Base-by-base conservation (phyloP, 2,113 vertebrate genomes). In the Etheostoma spectabile region DNA sequence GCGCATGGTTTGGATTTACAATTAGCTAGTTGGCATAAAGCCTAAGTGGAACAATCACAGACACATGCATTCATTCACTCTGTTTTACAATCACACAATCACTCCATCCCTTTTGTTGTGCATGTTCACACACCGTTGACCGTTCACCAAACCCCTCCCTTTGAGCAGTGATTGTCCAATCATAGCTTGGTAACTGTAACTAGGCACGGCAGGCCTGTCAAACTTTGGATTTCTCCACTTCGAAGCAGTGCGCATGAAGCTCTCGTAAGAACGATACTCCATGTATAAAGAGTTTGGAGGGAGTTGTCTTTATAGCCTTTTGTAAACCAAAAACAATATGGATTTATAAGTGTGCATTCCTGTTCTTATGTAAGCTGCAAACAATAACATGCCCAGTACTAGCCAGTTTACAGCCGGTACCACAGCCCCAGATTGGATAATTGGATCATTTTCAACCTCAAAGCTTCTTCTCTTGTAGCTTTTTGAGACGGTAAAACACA, bases 11-110 rank as follows among this genome's bases (percentile, higher is more conserved):
- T 70, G 48, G 49, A 74, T 83, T 85, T 65, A 79, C 84, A 88
- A 84, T 86, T 79, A 87, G 80, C 42, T 16, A 4, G 13, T 42
- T 88, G 85, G 78, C 80, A 61, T 21, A 73, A 62, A 66, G 77
- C 88, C 80, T 56, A 69, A 79, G 53, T 77, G 21, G 42, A 62
- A 55, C 57, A 80, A 55, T 57, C 56, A 76, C 68, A 78, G 56
- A 77, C 55, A 56, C 15, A 30, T 52, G 48, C 42, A 79, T 12
- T 10, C 10, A 51, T 55, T 22, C 51, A 73, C 46, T 67, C 63
- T n/a, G 8, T 27, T 16, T 19, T 3, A 1, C 27, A 48, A 27
- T 68, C 49, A 51, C 6, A 69, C 48, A 57, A 70, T 42, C 64
- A n/a, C 51, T 35, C 24, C 22, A 60, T 60, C 62, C 27, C 13